Base-by-base conservation (phyloP, 2,888 invertebrate species). In the Noctua comes region DNA sequence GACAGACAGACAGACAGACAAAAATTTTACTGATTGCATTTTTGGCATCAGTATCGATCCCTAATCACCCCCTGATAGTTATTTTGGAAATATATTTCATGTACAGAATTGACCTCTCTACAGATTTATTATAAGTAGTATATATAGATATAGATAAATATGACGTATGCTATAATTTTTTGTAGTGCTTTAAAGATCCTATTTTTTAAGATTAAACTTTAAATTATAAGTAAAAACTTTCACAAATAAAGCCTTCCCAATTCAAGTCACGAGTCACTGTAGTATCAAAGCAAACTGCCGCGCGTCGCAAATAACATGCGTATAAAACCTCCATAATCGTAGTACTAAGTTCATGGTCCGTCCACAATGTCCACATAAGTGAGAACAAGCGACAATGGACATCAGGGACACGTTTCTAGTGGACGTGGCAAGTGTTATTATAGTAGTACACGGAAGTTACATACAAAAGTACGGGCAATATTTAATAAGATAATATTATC, bases 401-500 rank as follows among this genome's bases (percentile, higher is more conserved):
- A 21, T 80, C n/a, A 40, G 62, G 43, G 84, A 80, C 70, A 70
- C 69, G 69, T 80, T 79, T 48, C 62, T 76, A 57, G 24, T 27
- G 62, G 62, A 65, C 77, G 74, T 51, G 80, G 74, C 4, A 16
- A 80, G 64, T 70, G 62, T 43, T 31, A 65, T 62, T 24, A 62
- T 21, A 64, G 3, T 46, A 11, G 36, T 51, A 13, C 7, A 66
- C 36, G 2, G 13, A 31, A 64, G 7, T 54, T 46, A 62, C 27
- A 16, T 7, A 18, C 36, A 16, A 46, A 51, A 48, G n/a, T 66
- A n/a, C 8, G 18, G 7, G 1, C 10, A 70, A 68, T 18, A 8
- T 43, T 40, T 40, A 40, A 43, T 27, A 48, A 43, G 18, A 36
- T 69, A 7, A 64, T 62, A 62, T 31, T 3, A 21, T 0, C 18